Base-by-base conservation (phyloP, 2,113 vertebrate species). In the Brachyistius frenatus region DNA sequence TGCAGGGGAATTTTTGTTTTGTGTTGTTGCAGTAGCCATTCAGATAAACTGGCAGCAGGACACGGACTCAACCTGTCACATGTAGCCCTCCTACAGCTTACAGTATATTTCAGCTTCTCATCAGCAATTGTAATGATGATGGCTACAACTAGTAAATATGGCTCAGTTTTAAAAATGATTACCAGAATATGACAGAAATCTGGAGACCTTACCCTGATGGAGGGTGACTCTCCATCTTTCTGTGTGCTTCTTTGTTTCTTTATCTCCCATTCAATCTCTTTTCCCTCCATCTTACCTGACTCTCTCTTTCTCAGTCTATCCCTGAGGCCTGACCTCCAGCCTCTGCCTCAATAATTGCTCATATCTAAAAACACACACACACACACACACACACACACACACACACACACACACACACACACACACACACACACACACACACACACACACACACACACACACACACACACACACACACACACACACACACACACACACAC, bases 281-380 rank as follows among this genome's bases (percentile, higher is more conserved):
- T 14, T 0, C 23, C 37, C 33, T 53, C 33, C 2, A 4, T 36
- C 23, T 23, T 23, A 23, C 23, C 23, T 23, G 23, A 23, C 23
- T 23, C 46, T 23, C 31, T 16, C 37, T 66, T 46, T 2, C 23
- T 23, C 3, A 23, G 13, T 39, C 46, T 31, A 9, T 60, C 47
- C 66, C 57, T 54, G 67, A 57, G 66, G 5, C 58, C 55, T 75
- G 52, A 31, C 15, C 23, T 74, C 74, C 46, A 36, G 53, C 50
- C 36, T 53, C 30, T 55, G 65, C 53, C 37, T 67, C 60, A 65
- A 54, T 71, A 49, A 72, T 76, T 44, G 49, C 36, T 73, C 47
- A 61, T 53, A 73, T 70, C 57, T 53, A 52, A 37, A 64, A 62
- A 72, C 58, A 50, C 35, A 53, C 58, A 52, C 55, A 31, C 3